phyloP scores from a whole-genome alignment of 1,140 invertebrate genomes.

The Branchinecta lynchi region DNA sequence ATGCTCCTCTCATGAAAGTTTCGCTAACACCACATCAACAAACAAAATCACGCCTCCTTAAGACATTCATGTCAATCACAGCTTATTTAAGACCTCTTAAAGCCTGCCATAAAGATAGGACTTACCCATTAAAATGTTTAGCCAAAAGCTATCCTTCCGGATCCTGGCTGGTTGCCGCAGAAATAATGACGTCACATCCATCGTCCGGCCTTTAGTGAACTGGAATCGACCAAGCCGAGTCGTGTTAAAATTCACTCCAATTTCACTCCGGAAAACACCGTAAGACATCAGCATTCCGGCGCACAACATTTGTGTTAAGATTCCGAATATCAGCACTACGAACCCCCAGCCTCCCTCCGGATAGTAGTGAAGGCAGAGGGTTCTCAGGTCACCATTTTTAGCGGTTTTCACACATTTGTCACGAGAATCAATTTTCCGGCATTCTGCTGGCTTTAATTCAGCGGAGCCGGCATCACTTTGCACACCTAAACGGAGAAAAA shows the following conservation, averaged over 20 bases:
- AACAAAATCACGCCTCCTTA: too few relatives aligned
- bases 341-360: slow-evolving; percentile 67
- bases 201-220: neutral
- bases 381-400: slow-evolving; percentile 23
- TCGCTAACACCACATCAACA: too few relatives aligned
- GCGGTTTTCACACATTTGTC: neutral
- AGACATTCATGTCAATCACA: too few relatives aligned
- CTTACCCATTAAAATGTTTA: neutral
- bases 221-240: neutral
- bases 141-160: neutral
- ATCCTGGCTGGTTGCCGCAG: neutral
- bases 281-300: slow-evolving; percentile 40
- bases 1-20: too few relatives aligned
- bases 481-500: too few relatives aligned
- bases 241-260: neutral
- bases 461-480: too few relatives aligned
- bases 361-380: slow-evolving; percentile 46
- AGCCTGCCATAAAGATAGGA: too few relatives aligned
- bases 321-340: slow-evolving; percentile 48
- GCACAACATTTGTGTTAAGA: slow-evolving; percentile 46
- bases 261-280: slow-evolving; percentile 13
- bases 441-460: neutral
- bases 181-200: neutral
- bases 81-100: too few relatives aligned
- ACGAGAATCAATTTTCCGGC: neutral